phyloP scores from a whole-genome alignment of 2,888 invertebrate genomes.

The Notodonta dromedarius region DNA sequence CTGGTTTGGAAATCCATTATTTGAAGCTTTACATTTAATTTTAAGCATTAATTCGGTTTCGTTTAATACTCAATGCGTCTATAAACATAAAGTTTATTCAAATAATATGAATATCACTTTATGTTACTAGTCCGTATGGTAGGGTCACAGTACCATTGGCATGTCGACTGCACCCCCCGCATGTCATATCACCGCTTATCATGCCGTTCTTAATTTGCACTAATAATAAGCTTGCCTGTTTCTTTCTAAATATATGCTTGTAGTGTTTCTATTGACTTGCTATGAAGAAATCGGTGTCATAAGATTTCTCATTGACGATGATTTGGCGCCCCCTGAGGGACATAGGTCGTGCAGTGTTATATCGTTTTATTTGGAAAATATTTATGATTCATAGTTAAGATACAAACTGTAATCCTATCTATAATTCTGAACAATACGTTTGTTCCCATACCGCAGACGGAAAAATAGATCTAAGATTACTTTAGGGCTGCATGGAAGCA shows the following conservation, averaged over 20 bases:
- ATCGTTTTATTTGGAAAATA: constrained; percentile 1
- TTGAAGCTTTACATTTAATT: constrained; percentile 24
- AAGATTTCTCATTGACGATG: constrained; percentile 59
- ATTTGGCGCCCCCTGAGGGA: constrained; percentile 80
- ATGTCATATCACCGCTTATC: constrained; percentile 63
- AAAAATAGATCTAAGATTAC: constrained; percentile 14
- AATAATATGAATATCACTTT: background rate
- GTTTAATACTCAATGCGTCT: constrained; percentile 19
- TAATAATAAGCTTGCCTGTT: constrained; percentile 61
- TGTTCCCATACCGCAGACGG: background rate
- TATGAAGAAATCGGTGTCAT: constrained; percentile 80
- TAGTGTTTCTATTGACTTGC: constrained; percentile 52
- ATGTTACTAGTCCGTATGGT: constrained; percentile 40
- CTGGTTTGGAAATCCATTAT: constrained; percentile 12
- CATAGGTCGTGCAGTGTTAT: constrained; percentile 59
- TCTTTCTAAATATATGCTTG: constrained; percentile 58
- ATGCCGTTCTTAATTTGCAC: constrained; percentile 62
- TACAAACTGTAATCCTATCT: constrained; percentile 11
- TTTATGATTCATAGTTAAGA: constrained; percentile 5
- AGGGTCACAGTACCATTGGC: constrained; percentile 35
- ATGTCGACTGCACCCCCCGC: constrained; percentile 53
- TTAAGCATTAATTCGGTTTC: constrained; percentile 24
- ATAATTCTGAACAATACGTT: constrained; percentile 14
- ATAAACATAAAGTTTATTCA: constrained; percentile 13
- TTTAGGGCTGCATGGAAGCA: constrained; percentile 56